A percentile compares a stretch with the other conserved stretches of the same genome.
Evolutionary conservation across 2,797 vertebrate species (phyloP).

Genomic region (Chaetophractus vellerosus): DNA sequence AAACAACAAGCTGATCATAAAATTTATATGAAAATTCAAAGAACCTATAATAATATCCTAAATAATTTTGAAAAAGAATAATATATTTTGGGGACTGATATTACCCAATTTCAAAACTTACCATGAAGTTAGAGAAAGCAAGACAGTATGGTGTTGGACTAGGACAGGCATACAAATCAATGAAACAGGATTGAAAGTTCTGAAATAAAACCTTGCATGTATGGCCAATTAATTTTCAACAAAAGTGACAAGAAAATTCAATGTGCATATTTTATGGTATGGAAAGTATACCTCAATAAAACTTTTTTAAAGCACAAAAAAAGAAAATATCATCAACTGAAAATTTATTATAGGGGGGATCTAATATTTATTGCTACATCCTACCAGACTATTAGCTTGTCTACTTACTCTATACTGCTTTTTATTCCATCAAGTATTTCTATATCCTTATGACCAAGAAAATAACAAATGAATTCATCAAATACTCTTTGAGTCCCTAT

Average conservation of each 20-base stretch:
- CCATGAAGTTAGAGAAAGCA: background rate
- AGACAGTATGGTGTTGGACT: background rate
- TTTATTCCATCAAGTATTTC: background rate
- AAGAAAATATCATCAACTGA: background rate
- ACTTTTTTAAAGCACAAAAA: background rate
- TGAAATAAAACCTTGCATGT: background rate
- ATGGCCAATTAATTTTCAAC: background rate
- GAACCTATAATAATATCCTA: background rate
- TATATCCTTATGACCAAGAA: background rate
- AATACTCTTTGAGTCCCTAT: background rate
- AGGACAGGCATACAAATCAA: background rate
- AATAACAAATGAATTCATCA: background rate
- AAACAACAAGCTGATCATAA: background rate
- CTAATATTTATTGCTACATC: background rate
- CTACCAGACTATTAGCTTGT: background rate
- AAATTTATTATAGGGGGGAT: constrained; percentile 13
- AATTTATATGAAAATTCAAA: background rate
- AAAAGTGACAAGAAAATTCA: background rate
- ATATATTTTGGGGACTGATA: background rate
- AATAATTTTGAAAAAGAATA: background rate
- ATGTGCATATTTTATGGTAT: background rate
- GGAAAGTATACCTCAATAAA: background rate
- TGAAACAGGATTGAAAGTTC: background rate
- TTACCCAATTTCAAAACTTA: background rate
- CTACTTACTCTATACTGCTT: background rate